Conservation (phyloP, 2,113 vertebrate genomes). For the Gnathonemus longibarbis region DNA sequence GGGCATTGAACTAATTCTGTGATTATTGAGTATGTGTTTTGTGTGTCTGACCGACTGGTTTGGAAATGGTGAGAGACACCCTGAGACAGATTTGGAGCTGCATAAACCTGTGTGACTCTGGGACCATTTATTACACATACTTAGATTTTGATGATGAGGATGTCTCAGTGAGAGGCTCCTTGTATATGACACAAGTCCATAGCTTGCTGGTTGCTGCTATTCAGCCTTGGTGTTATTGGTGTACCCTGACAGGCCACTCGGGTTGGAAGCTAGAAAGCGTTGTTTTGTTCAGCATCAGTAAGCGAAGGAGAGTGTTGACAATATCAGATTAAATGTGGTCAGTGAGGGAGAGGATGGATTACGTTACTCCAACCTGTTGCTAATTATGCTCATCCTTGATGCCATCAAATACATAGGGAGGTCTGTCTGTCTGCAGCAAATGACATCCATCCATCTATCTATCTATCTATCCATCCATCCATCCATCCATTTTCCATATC, state of each 20-base stretch:
- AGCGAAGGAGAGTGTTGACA: neutral
- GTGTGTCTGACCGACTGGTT: neutral
- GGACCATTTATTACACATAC: neutral
- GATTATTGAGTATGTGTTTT: neutral
- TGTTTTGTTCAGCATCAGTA: neutral
- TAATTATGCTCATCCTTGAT: constrained; percentile 9
- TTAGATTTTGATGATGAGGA: neutral
- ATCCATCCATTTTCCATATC: neutral
- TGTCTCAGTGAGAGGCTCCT: neutral
- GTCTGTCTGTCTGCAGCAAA: neutral
- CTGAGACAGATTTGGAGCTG: neutral
- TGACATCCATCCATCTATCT: neutral
- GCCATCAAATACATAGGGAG: neutral
- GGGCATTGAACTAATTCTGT: neutral
- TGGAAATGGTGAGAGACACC: neutral
- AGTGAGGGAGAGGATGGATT: neutral
- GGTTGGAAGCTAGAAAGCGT: neutral
- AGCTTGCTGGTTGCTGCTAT: neutral
- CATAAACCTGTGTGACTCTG: neutral
- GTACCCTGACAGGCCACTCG: too few relatives aligned
- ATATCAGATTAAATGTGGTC: neutral
- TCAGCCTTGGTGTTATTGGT: neutral
- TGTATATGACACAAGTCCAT: neutral
- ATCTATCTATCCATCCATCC: neutral
- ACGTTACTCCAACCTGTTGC: constrained; percentile 42